These are phyloP conservation scores for Thyatira batis DNA, from an alignment of 2,888 invertebrate genomes.

Conservation along the genomic window DNA sequence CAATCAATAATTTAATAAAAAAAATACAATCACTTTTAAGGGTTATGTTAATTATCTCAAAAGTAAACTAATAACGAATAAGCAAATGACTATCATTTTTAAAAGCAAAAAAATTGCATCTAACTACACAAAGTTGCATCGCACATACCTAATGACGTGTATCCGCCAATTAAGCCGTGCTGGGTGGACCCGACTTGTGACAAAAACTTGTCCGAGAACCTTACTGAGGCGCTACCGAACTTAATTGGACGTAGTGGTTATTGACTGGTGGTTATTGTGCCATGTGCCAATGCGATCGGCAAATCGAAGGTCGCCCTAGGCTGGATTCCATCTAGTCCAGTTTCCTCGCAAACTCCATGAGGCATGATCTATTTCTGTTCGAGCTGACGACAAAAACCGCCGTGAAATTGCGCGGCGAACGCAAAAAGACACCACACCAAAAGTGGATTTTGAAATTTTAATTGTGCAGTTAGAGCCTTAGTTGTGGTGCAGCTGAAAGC, in stretches of 20 bases:
- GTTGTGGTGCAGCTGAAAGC: slow-evolving; percentile 25
- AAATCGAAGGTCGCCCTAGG: slow-evolving; percentile 56
- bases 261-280: slow-evolving; percentile 63
- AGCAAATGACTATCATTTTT: neutral
- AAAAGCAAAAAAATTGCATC: slow-evolving; percentile 16
- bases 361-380: slow-evolving; percentile 53
- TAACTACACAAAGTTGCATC: slow-evolving; percentile 34
- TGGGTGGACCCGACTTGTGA: slow-evolving; percentile 44
- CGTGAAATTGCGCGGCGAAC: slow-evolving; percentile 37
- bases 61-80: neutral
- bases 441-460: slow-evolving; percentile 59
- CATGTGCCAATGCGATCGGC: slow-evolving; percentile 47
- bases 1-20: neutral
- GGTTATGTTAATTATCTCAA: neutral
- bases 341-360: slow-evolving; percentile 16
- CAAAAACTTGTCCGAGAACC: slow-evolving; percentile 71
- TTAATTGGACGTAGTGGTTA: slow-evolving; percentile 73
- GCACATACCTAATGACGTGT: slow-evolving; percentile 69
- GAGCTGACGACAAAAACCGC: slow-evolving; percentile 34
- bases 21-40: neutral
- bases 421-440: slow-evolving; percentile 45
- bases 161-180: slow-evolving; percentile 73
- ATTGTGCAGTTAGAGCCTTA: slow-evolving; percentile 44
- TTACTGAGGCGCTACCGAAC: slow-evolving; percentile 75
- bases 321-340: slow-evolving; percentile 30